phyloP scores from a whole-genome alignment of 2,797 vertebrate genomes.

The Alectoris magna region DNA sequence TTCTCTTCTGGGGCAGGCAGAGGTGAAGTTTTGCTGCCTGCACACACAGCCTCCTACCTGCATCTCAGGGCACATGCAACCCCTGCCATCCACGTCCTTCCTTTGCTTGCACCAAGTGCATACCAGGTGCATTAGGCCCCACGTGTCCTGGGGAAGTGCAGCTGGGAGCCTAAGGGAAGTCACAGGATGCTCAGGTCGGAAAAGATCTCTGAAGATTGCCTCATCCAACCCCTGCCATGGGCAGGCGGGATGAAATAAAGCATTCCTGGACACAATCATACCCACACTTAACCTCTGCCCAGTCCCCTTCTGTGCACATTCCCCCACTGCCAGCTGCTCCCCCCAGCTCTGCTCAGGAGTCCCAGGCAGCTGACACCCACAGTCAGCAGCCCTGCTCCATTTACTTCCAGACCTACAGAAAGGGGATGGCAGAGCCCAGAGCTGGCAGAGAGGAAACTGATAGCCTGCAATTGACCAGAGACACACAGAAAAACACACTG shows the following conservation, averaged over 20 bases:
- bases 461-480: background rate
- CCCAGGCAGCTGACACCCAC: accelerated
- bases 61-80: background rate
- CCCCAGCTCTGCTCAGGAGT: background rate
- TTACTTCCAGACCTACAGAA: background rate
- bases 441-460: accelerated
- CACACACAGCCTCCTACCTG: background rate
- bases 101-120: background rate
- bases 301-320: background rate
- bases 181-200: background rate
- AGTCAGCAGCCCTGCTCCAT: background rate
- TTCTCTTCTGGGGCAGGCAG: no score
- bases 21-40: no score
- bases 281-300: background rate
- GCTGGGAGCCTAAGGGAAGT: background rate
- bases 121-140: background rate
- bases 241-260: background rate
- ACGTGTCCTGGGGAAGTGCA: background rate
- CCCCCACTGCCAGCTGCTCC: background rate
- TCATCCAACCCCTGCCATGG: background rate
- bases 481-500: accelerated
- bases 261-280: no score
- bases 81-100: background rate
- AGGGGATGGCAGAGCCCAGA: background rate
- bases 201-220: background rate